Conservation (phyloP, 2,888 invertebrate species). For the Phania funesta region DNA sequence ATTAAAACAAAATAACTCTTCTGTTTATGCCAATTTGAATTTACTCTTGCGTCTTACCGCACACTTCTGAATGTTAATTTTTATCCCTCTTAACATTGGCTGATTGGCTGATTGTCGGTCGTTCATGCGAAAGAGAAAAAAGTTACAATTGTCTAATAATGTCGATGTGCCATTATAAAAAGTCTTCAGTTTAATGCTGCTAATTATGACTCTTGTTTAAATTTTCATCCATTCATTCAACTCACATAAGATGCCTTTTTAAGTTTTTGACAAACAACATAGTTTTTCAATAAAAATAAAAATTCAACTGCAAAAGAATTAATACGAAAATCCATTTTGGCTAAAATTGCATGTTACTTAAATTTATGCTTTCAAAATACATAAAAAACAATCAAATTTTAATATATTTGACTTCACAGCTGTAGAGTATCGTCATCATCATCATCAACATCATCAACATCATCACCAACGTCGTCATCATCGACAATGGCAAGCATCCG, state of each 20-base stretch:
- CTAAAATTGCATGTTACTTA: slow-evolving; percentile 60
- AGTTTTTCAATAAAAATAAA: slow-evolving; percentile 65
- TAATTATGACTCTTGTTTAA: slow-evolving; percentile 36
- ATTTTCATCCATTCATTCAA: slow-evolving; percentile 52
- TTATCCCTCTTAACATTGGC: neutral
- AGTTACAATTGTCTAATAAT: slow-evolving; percentile 47
- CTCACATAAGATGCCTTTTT: slow-evolving; percentile 56
- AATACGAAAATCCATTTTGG: slow-evolving; percentile 59
- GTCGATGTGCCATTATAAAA: slow-evolving; percentile 50
- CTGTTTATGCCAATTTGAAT: neutral
- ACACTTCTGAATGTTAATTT: neutral
- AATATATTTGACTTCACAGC: slow-evolving; percentile 64
- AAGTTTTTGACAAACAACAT: slow-evolving; percentile 66
- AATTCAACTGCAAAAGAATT: neutral
- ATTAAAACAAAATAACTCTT: neutral
- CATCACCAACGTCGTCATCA: neutral
- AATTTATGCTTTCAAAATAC: slow-evolving; percentile 64
- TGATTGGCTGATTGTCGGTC: slow-evolving; percentile 1
- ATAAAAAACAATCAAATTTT: slow-evolving; percentile 66
- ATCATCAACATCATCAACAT: neutral
- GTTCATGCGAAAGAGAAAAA: neutral
- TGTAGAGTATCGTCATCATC: slow-evolving; percentile 29
- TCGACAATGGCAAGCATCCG: neutral
- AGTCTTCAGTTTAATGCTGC: slow-evolving; percentile 39
- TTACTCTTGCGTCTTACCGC: neutral